These are phyloP conservation scores for Mormoops blainvillei DNA, from an alignment of 2,113 vertebrate species.

Conservation along the genomic window DNA sequence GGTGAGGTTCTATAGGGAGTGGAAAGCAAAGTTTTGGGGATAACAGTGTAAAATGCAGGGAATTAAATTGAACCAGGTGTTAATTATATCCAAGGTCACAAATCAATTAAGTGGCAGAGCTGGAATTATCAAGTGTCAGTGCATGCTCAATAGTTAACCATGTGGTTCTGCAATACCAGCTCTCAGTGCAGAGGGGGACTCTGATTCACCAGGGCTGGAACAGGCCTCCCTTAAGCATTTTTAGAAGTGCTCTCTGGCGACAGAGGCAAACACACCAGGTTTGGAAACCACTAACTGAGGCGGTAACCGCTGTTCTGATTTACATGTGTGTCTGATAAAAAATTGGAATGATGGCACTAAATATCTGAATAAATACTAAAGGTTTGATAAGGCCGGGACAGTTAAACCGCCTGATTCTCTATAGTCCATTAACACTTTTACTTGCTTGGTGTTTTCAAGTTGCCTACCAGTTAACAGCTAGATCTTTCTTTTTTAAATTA, in stretches of 20 bases:
- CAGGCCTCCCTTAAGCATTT: neutral
- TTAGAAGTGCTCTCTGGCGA: neutral
- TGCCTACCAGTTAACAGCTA: neutral
- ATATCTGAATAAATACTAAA: neutral
- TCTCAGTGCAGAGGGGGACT: neutral
- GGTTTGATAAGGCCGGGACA: neutral
- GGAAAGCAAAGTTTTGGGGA: neutral
- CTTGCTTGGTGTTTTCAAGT: neutral
- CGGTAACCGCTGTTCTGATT: neutral
- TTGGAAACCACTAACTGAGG: neutral
- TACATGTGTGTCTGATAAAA: neutral
- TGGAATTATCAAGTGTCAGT: neutral
- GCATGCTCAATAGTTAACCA: neutral
- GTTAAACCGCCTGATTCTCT: neutral
- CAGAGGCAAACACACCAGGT: neutral
- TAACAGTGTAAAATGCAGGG: neutral
- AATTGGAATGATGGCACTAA: neutral
- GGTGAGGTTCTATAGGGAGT: neutral
- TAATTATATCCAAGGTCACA: neutral
- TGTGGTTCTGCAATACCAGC: neutral
- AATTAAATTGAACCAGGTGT: neutral
- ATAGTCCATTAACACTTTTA: neutral
- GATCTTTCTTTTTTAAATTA: neutral
- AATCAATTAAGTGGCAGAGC: neutral
- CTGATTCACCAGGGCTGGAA: neutral